phyloP scores from a whole-genome alignment of 2,888 invertebrate genomes.

The Hirtodrosophila alboralis region DNA sequence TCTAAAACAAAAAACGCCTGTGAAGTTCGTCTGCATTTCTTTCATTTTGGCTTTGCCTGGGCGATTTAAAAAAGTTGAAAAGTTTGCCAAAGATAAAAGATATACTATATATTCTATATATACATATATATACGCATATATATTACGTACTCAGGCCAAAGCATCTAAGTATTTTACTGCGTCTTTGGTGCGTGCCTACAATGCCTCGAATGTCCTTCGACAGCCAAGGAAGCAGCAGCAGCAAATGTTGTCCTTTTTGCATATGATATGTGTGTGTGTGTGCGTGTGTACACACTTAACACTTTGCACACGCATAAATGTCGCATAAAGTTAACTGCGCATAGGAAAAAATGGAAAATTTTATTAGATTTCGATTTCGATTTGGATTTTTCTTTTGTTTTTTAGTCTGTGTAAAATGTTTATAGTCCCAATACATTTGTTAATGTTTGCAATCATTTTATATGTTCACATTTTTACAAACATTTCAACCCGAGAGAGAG shows the following conservation, averaged over 20 bases:
- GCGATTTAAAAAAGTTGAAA: conserved; percentile 75
- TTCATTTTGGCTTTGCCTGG: conserved; percentile 65
- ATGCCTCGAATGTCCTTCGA: conserved; percentile 27
- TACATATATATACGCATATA: conserved; percentile 31
- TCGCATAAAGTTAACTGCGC: conserved; percentile 78
- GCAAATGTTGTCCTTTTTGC: conserved; percentile 60
- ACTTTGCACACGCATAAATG: conserved; percentile 76
- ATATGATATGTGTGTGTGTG: conserved; percentile 26
- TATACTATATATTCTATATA: conserved; percentile 55
- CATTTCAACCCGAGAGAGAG: neutral
- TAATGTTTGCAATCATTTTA: conserved; percentile 66
- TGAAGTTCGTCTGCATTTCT: conserved; percentile 74
- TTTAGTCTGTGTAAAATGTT: conserved; percentile 62
- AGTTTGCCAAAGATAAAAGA: conserved; percentile 75
- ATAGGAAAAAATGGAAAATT: conserved; percentile 77
- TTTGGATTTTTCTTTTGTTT: conserved; percentile 27
- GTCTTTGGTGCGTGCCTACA: conserved; percentile 62
- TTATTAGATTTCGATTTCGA: conserved; percentile 72
- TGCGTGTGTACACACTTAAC: conserved; percentile 62
- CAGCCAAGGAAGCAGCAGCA: conserved; percentile 28
- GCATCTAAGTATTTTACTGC: conserved; percentile 61
- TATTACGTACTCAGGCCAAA: conserved; percentile 47
- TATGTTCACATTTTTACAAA: conserved; percentile 31
- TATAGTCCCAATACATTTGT: conserved; percentile 64
- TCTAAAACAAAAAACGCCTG: conserved; percentile 47